Conservation (phyloP, 37 sponge, comb jelly and placozoan species). For the Ianthella basta region DNA sequence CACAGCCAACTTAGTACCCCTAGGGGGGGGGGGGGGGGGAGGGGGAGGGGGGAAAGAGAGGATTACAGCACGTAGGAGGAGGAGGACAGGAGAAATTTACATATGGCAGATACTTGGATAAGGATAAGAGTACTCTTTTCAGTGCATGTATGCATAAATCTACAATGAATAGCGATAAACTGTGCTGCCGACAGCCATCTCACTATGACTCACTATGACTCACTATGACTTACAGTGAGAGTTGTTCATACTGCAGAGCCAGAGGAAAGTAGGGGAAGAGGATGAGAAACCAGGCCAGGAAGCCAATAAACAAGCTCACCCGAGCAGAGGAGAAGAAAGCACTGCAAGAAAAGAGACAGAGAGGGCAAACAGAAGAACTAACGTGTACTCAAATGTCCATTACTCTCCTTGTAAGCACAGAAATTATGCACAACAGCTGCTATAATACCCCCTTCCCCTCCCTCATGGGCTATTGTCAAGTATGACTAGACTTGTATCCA, state of each 20-base stretch:
- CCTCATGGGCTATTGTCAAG: too few species aligned
- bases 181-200: too few species aligned
- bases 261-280: conserved; percentile 74
- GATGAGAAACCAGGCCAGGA: conserved; percentile 76
- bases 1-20: conserved; percentile 52
- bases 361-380: background rate
- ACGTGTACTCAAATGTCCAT: background rate
- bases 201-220: conserved; percentile 16
- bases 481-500: too few species aligned
- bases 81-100: too few species aligned
- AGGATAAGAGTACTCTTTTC: too few species aligned
- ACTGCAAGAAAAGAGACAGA: conserved; percentile 52
- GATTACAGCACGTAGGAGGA: too few species aligned
- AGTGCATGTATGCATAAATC: background rate
- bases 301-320: conserved; percentile 68
- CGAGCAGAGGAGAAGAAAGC: conserved; percentile 83
- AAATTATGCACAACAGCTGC: background rate
- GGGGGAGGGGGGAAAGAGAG: background rate
- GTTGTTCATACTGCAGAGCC: background rate
- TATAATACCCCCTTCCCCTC: too few species aligned
- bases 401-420: background rate
- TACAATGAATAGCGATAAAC: too few species aligned
- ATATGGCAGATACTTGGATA: too few species aligned
- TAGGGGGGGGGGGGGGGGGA: conserved; percentile 9
- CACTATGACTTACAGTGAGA: conserved; percentile 53